Conservation (phyloP, 1,140 invertebrate species). For the Macrosteles quadrilineatus region DNA sequence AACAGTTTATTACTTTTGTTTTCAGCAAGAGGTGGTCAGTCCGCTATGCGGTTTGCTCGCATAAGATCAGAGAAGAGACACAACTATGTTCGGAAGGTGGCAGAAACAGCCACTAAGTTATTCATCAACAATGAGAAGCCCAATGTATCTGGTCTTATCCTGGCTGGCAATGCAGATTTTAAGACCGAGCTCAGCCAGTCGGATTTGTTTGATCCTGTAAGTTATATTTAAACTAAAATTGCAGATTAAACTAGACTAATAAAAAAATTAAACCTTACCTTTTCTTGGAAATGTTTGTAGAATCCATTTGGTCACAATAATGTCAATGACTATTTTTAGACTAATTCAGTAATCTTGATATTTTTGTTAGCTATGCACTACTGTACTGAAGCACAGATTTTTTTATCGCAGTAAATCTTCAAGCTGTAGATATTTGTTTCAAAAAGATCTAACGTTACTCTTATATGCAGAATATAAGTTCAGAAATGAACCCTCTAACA, state of each 20-base stretch:
- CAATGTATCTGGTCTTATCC: slow-evolving; percentile 94
- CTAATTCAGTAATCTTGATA: too few species aligned
- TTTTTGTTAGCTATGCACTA: too few species aligned
- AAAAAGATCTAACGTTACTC: too few species aligned
- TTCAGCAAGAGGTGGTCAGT: slow-evolving; percentile 95
- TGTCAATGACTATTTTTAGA: too few species aligned
- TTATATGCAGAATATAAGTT: too few species aligned
- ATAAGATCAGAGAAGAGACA: slow-evolving; percentile 99
- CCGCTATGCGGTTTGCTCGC: slow-evolving; percentile 98
- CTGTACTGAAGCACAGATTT: too few species aligned
- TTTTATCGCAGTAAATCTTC: too few species aligned
- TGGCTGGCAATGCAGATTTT: slow-evolving; percentile 99
- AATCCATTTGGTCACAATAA: too few species aligned
- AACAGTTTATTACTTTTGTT: too few species aligned
- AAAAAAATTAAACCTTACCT: slow-evolving; percentile 22
- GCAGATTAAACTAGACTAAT: slow-evolving; percentile 22
- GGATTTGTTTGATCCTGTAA: slow-evolving; percentile 99
- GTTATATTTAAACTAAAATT: slow-evolving; percentile 47
- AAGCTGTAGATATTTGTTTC: too few species aligned
- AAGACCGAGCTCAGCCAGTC: slow-evolving; percentile 99
- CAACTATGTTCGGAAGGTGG: slow-evolving; percentile 99
- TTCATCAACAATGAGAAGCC: slow-evolving; percentile 98
- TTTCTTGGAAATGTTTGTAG: too few species aligned
- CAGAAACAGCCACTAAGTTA: slow-evolving; percentile 95
- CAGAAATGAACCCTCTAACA: too few species aligned